These are phyloP conservation scores for Euthynnus affinis DNA, from an alignment of 2,797 vertebrate genomes.

Conservation along the genomic window DNA sequence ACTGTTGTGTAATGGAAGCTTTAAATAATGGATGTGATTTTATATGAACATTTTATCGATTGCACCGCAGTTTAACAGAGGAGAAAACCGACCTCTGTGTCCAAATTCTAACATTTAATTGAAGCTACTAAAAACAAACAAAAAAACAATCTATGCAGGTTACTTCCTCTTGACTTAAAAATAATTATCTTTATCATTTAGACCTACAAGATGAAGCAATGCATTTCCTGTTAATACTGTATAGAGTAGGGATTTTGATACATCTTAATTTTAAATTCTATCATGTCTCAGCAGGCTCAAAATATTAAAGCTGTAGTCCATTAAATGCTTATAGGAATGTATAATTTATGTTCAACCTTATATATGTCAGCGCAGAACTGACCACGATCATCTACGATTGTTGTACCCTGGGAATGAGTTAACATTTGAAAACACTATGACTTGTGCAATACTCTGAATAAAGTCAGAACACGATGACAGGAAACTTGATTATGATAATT, in stretches of 20 bases:
- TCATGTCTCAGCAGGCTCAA: background rate
- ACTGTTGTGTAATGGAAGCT: too few relatives aligned
- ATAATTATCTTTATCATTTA: too few relatives aligned
- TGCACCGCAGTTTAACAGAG: too few relatives aligned
- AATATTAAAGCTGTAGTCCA: constrained; percentile 13
- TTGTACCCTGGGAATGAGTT: background rate
- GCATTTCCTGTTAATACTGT: too few relatives aligned
- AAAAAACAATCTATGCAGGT: background rate
- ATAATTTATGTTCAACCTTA: constrained; percentile 19
- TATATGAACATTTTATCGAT: too few relatives aligned
- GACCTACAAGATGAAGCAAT: too few relatives aligned
- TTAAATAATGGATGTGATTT: too few relatives aligned
- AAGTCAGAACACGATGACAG: constrained; percentile 30
- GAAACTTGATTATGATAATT: constrained; percentile 51
- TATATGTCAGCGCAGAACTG: too few relatives aligned
- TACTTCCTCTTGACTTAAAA: too few relatives aligned
- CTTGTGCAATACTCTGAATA: constrained; percentile 19
- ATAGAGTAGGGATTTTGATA: too few relatives aligned
- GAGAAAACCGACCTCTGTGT: background rate
- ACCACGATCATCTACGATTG: background rate
- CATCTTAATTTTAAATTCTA: too few relatives aligned
- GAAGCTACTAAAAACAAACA: background rate
- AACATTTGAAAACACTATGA: constrained; percentile 14
- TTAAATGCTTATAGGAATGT: background rate
- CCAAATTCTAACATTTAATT: too few relatives aligned